These are phyloP conservation scores for Upupa epops DNA, from an alignment of 2,113 vertebrate species.

Conservation along the genomic window DNA sequence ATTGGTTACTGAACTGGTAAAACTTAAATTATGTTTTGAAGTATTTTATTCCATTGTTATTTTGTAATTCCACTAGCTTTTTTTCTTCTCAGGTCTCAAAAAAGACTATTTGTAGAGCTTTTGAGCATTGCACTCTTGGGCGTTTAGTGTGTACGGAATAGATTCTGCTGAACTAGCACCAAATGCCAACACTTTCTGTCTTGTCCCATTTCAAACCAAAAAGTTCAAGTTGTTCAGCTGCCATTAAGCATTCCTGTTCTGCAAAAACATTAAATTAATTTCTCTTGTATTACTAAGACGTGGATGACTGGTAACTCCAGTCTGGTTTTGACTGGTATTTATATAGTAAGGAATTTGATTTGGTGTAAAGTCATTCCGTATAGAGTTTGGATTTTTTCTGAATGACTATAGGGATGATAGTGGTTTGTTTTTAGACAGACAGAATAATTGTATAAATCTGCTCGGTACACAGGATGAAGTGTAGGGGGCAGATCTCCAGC, in stretches of 20 bases:
- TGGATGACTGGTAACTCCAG: neutral
- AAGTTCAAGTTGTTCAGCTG: neutral
- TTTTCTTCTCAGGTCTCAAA: neutral
- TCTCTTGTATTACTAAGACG: neutral
- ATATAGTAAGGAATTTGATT: neutral
- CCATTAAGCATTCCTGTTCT: neutral
- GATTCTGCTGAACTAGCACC: neutral
- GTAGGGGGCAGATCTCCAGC: conserved; percentile 17
- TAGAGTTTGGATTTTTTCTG: neutral
- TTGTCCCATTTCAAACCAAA: neutral
- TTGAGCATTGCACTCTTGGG: neutral
- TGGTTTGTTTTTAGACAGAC: neutral
- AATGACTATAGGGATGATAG: neutral
- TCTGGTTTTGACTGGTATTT: neutral
- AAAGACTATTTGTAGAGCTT: neutral
- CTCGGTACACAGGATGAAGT: neutral
- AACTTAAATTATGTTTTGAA: neutral
- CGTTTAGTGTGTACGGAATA: neutral
- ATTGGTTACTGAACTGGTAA: neutral
- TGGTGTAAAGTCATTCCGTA: neutral
- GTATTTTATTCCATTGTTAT: neutral
- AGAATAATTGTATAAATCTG: neutral
- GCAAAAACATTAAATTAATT: neutral
- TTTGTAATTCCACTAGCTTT: neutral
- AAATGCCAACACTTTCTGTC: neutral